Evolutionary conservation across 2,888 invertebrate genomes (phyloP).

Genomic region (Lamellibrachia columna): DNA sequence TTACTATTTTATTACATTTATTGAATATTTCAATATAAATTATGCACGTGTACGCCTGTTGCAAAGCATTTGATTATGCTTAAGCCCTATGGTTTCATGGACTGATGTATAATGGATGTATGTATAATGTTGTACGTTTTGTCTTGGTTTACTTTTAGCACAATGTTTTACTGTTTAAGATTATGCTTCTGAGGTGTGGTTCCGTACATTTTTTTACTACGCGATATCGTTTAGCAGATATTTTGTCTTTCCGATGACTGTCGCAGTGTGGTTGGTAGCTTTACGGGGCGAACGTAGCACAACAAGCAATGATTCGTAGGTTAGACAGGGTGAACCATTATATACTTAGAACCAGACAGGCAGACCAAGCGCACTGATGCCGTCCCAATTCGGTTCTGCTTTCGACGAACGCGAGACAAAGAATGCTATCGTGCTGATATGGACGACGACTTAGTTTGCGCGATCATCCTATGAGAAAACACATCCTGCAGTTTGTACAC

Average conservation of each 20-base stretch:
- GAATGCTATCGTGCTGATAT: background rate
- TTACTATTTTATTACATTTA: conserved; percentile 1
- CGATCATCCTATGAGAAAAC: background rate
- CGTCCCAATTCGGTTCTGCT: background rate
- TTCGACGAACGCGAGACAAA: background rate
- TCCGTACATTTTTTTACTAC: background rate
- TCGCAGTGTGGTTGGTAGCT: background rate
- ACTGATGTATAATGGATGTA: background rate
- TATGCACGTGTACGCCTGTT: background rate
- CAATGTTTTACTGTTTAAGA: background rate
- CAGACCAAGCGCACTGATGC: background rate
- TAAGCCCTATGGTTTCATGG: background rate
- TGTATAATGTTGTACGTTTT: conserved; percentile 9
- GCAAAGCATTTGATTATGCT: background rate
- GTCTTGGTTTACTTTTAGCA: background rate
- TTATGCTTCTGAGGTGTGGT: background rate
- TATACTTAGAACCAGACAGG: background rate
- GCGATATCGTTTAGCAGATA: background rate
- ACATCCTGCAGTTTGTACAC: background rate
- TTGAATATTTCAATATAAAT: background rate
- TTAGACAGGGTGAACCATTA: background rate
- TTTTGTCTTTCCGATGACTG: background rate
- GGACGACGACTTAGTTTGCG: background rate
- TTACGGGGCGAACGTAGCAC: background rate
- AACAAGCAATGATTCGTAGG: background rate